Evolutionary conservation across 2,797 vertebrate genomes (phyloP), one percentile per base, ranked within the genome.

Genomic region (Darevskia mixta): DNA sequence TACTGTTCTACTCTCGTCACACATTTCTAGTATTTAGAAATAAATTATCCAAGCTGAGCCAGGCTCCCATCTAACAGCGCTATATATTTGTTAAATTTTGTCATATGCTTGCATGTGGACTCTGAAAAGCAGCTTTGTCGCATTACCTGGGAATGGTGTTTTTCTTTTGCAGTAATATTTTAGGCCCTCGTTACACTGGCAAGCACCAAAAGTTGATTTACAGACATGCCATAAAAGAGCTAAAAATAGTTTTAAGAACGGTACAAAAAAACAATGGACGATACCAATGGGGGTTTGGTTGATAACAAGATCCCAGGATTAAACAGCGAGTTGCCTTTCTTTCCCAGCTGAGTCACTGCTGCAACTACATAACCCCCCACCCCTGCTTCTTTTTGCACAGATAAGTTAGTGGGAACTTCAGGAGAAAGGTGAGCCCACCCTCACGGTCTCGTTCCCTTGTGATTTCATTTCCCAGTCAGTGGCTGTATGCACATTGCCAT

Each of bases 271-370:
- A 55, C 49, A 55, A 55, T 55, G 49, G 49, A 55, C 3, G 49
- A 55, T 15, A 55, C 49, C 49, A 73, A 83, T 27, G 17, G 45
- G 49, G 41, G 20, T 69, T 83, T 15, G 72, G 17, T n/a, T 81
- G 55, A 79, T 69, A 86, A 77, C 82, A 78, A 86, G 72, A 35
- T 49, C 18, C 15, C 10, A 18, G n/a, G 2, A 18, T 27, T 0
- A 5, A 0, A 8, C 1, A 0, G 0, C 0, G n/a, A 17, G 10
- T 29, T 3, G 32, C 20, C 5, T 82, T 82, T 77, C 29, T 82
- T 61, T 17, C 35, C 45, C 35, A 18, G 61, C 72, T 61, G 27
- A 71, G 43, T 82, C 79, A 78, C 8, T 86, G 27, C 64, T 64
- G 38, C 64, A 69, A 20, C 58, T 41, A 71, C 81, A n/a, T 20